phyloP scores from a whole-genome alignment of 2,797 vertebrate species.

The Ambastaia sidthimunki region DNA sequence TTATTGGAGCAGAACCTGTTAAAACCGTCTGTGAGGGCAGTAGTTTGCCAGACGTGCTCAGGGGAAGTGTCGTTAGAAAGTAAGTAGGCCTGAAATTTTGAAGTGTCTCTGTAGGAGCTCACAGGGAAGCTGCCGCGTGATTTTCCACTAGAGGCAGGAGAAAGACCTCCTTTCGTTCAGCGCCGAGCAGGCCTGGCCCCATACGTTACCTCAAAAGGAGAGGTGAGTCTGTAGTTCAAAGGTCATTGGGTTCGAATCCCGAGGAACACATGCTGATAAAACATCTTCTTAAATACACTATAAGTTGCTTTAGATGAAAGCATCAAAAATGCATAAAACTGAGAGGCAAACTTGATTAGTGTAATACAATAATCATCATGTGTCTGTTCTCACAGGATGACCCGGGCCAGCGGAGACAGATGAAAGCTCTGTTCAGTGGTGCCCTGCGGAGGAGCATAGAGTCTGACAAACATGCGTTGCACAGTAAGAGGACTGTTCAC shows the following conservation, averaged over 20 bases:
- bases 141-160: constrained; percentile 87
- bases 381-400: constrained; percentile 74
- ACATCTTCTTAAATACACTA: no score
- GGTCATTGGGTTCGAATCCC: no score
- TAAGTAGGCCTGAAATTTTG: background rate
- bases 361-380: background rate
- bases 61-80: background rate
- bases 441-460: constrained; percentile 77
- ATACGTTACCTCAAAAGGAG: constrained; percentile 68
- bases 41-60: no score
- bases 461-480: constrained; percentile 70
- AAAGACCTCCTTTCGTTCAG: constrained; percentile 82
- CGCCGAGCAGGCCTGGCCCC: constrained; percentile 74
- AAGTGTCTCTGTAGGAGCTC: constrained; percentile 79
- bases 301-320: no score
- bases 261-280: no score
- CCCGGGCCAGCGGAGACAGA: constrained; percentile 79
- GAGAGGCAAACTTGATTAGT: background rate
- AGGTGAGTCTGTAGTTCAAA: constrained; percentile 67
- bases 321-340: no score
- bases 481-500: constrained; percentile 79
- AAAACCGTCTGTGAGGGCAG: background rate
- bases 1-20: background rate
- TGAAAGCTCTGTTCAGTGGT: constrained; percentile 81
- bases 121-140: constrained; percentile 86